Evolutionary conservation across 2,888 invertebrate species (phyloP).

Genomic region (Machimus rusticus): DNA sequence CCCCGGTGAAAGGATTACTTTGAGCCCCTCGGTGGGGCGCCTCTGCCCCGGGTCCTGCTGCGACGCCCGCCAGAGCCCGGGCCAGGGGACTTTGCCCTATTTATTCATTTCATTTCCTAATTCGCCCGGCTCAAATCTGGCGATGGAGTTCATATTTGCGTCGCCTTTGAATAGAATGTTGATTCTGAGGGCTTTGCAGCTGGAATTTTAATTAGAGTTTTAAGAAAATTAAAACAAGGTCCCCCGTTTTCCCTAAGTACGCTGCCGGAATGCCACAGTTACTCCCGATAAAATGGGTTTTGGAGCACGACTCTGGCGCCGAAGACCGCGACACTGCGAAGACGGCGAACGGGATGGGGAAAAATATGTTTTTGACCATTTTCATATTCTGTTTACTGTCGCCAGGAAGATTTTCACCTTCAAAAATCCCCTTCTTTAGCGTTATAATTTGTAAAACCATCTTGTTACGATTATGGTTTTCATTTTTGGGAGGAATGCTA

Average conservation of each 20-base stretch:
- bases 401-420: neutral
- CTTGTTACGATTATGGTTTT: neutral
- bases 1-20: conserved; percentile 3
- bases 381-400: neutral
- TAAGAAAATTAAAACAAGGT: conserved; percentile 34
- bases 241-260: conserved; percentile 8
- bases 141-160: conserved; percentile 24
- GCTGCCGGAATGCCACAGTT: neutral
- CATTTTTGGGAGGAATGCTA: neutral
- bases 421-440: neutral
- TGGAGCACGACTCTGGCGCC: neutral
- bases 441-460: neutral
- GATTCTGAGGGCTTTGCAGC: conserved; percentile 27
- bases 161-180: conserved; percentile 32
- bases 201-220: conserved; percentile 37
- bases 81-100: conserved; percentile 13
- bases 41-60: neutral
- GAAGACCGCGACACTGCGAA: neutral
- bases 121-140: neutral
- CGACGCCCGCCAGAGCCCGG: neutral
- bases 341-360: neutral
- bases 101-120: conserved; percentile 20
- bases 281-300: neutral
- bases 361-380: neutral
- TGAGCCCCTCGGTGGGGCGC: neutral